Base-by-base conservation (phyloP, 2,113 vertebrate species). In the Vidua macroura region DNA sequence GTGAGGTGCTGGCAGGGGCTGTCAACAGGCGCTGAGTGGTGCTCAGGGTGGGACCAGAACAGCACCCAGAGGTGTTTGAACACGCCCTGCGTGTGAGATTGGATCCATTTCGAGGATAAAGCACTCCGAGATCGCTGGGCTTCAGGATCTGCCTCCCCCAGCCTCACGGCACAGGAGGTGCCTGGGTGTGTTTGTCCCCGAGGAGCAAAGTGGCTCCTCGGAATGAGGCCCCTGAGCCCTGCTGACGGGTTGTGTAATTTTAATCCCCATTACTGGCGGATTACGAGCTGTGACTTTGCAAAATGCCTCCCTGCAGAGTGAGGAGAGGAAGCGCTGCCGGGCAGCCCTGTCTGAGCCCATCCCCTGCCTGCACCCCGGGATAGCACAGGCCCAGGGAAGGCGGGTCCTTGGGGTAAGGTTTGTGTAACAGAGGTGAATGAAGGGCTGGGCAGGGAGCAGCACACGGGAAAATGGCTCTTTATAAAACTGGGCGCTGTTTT, bases 241-340 rank as follows among this genome's bases (percentile, higher is more conserved):
- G 88, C 83, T 53, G 92, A 83, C 0, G 43, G 51, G 35, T 88
- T 96, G 91, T 56, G 33, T 86, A 77, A 96, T 72, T 94, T 78
- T 95, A 93, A 96, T 96, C 96, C 96, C 52, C 75, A 83, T 94
- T 90, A 96, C 15, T 31, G 3, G 86, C 3, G 80, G 95, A 96
- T 96, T 96, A 95, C 62, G 92, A 92, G 88, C 91, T 88, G 92
- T 95, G 94, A 94, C 93, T 96, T 83, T 90, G 93, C 95, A 93
- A 67, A 94, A 95, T 1, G 4, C 66, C 67, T 88, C 80, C 80
- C 94, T 44, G 92, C 95, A 74, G 84, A 4, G 3, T 0, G 16
- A 62, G 81, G 78, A 84, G 74, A 81, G 90, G 91, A 46, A 80
- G 44, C 4, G 70, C 62, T 72, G 84, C 87, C 4, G 19, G 62